phyloP scores from a whole-genome alignment of 2,113 vertebrate genomes.

The human (Homo sapiens) region GRCh38 chr4:117971501-117972000 shows the following conservation, averaged over 20 bases:
- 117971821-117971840: slow-evolving; percentile 18
- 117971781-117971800: background rate
- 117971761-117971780: background rate
- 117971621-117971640: slow-evolving; percentile 60
- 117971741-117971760: background rate
- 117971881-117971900: background rate
- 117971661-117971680: background rate
- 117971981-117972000: background rate
- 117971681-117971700: background rate
- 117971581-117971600: slow-evolving; percentile 25
- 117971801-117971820: background rate
- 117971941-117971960: background rate
- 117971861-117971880: background rate
- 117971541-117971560: background rate
- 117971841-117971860: background rate
- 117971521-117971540: background rate
- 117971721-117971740: slow-evolving; percentile 11
- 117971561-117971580: slow-evolving; percentile 35
- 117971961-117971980: slow-evolving; percentile 2
- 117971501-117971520: background rate
- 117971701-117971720: background rate
- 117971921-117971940: background rate
- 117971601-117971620: slow-evolving; percentile 36
- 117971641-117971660: slow-evolving; percentile 32
- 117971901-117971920: background rate